These are phyloP conservation scores for Pongo abelii DNA, from an alignment of 2,113 vertebrate genomes.

Conservation along the genomic window DNA sequence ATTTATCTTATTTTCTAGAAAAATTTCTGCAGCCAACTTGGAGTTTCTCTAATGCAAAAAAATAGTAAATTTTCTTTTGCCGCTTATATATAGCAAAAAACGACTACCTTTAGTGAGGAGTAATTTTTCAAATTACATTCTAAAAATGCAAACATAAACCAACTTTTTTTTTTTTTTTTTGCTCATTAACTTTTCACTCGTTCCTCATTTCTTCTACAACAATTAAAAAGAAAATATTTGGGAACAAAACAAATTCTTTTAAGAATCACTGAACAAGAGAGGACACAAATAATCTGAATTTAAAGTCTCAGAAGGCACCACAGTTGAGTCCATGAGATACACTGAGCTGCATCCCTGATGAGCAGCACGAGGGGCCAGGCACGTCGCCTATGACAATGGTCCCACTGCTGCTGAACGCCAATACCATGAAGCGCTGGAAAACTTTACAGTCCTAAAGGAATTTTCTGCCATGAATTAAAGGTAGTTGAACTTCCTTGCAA, in stretches of 20 bases:
- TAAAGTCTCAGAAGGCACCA: slow-evolving; percentile 77
- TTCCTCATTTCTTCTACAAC: slow-evolving; percentile 68
- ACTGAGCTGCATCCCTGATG: slow-evolving; percentile 61
- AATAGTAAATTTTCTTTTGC: slow-evolving; percentile 32
- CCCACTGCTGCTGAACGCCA: slow-evolving; percentile 40
- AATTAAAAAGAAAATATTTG: slow-evolving; percentile 77
- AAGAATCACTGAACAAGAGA: slow-evolving; percentile 79
- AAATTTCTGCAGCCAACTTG: slow-evolving; percentile 69
- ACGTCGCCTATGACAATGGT: background rate
- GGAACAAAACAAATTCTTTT: slow-evolving; percentile 70
- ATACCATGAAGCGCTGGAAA: background rate
- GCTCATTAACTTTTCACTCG: slow-evolving; percentile 64
- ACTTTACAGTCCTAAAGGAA: slow-evolving; percentile 36
- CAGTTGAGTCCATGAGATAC: slow-evolving; percentile 71
- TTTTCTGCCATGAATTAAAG: slow-evolving; percentile 62
- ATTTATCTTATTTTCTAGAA: slow-evolving; percentile 71
- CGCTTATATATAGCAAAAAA: slow-evolving; percentile 37
- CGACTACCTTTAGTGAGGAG: slow-evolving; percentile 57
- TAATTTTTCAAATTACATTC: slow-evolving; percentile 63
- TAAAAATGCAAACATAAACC: slow-evolving; percentile 67
- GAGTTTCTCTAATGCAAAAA: slow-evolving; percentile 42
- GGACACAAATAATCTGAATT: slow-evolving; percentile 79
- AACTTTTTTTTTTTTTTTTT: slow-evolving; percentile 42
- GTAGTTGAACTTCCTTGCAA: slow-evolving; percentile 53
- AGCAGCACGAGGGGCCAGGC: slow-evolving; percentile 53